These are phyloP conservation scores for Drosophila pectinifera DNA, from an alignment of 1,140 invertebrate species.

Conservation along the genomic window DNA sequence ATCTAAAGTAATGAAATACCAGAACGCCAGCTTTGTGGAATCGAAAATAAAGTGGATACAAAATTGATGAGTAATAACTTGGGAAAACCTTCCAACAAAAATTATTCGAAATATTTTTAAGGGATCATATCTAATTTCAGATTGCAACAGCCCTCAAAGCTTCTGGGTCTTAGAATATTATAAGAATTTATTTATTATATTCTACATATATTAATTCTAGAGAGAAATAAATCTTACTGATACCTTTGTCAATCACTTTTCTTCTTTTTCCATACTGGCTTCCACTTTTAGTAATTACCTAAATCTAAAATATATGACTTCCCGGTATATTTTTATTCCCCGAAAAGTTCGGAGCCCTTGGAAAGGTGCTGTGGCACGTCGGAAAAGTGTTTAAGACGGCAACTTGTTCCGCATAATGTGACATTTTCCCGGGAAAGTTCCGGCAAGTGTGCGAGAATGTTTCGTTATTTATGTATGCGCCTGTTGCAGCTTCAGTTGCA, in stretches of 20 bases:
- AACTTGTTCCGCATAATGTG: conserved; percentile 78
- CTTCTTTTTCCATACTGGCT: no score
- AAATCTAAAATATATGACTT: conserved; percentile 24
- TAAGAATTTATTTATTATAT: no score
- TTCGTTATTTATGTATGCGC: conserved; percentile 79
- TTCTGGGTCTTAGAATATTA: no score
- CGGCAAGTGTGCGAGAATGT: conserved; percentile 64
- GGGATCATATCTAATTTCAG: no score
- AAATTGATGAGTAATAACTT: background rate
- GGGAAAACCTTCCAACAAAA: background rate
- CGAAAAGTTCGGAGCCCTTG: conserved; percentile 11
- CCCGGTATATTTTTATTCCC: conserved; percentile 8
- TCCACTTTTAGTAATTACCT: conserved; percentile 7
- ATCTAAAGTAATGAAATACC: background rate
- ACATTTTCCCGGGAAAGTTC: conserved; percentile 65
- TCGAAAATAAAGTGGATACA: background rate
- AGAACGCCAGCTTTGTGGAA: background rate
- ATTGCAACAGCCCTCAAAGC: no score
- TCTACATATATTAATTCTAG: no score
- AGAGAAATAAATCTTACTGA: no score
- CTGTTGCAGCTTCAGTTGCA: conserved; percentile 69
- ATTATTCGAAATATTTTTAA: background rate
- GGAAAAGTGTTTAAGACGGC: conserved; percentile 56
- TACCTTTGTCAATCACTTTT: background rate
- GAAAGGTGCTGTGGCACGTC: conserved; percentile 62